phyloP scores from a whole-genome alignment of 1,140 invertebrate genomes.

The Eufriesea mexicana region DNA sequence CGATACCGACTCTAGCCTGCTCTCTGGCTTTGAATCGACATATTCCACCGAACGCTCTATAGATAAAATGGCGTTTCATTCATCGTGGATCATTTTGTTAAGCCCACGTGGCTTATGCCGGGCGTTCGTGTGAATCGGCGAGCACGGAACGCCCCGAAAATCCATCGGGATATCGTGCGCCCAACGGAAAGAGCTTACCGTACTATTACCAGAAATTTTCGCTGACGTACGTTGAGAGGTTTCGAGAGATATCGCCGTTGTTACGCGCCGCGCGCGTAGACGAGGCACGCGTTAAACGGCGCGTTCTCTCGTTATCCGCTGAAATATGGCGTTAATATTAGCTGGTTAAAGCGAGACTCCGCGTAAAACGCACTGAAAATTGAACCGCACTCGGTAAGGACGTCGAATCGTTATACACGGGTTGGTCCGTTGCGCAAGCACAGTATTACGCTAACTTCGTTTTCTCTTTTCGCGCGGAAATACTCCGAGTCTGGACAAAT shows the following conservation, averaged over 20 bases:
- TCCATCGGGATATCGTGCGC: constrained; percentile 32
- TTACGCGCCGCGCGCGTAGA: neutral
- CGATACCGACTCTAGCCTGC: neutral
- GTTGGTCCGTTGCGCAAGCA: neutral
- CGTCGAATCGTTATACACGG: neutral
- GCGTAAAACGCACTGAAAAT: constrained; percentile 24
- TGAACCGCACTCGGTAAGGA: neutral
- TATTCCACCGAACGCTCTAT: neutral
- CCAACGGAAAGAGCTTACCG: constrained; percentile 54
- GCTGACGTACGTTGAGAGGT: constrained; percentile 53
- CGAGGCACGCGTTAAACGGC: neutral
- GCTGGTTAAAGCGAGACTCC: constrained; percentile 8
- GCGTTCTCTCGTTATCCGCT: constrained; percentile 26
- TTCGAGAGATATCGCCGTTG: constrained; percentile 46
- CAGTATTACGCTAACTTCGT: neutral
- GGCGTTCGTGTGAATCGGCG: constrained; percentile 47
- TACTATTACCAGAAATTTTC: constrained; percentile 57
- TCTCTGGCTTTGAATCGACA: constrained; percentile 35
- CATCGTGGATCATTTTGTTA: constrained; percentile 71
- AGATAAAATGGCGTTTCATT: constrained; percentile 68
- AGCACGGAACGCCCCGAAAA: constrained; percentile 52
- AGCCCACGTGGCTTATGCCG: constrained; percentile 55
- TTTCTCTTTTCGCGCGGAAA: neutral
- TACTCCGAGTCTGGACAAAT: neutral
- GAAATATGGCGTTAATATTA: constrained; percentile 47